Evolutionary conservation across 2,888 invertebrate genomes (phyloP), one percentile per base, ranked within the genome.

Genomic region (Sthenelais limicola): DNA sequence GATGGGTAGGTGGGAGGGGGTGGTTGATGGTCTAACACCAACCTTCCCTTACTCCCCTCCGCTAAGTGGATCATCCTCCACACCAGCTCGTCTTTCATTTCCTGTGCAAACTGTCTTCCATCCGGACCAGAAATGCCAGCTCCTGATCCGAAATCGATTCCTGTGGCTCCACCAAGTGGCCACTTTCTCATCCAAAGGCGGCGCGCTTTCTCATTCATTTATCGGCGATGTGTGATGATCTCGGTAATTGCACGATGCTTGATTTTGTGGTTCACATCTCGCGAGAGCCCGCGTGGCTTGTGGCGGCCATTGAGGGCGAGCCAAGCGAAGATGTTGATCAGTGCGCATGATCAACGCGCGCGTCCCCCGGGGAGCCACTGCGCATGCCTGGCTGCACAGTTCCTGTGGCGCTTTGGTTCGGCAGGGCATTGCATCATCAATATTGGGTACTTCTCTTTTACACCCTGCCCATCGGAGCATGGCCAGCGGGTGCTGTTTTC

Each of bases 271-370:
- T 62, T 62, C 35, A 62, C 21, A 21, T 35, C 38, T 35, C 15
- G 38, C 21, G 38, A 24, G 62, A 43, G 26, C 9, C 33, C 12
- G 9, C 33, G 56, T 35, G 32, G 3, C 4, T 18, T 12, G 21
- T 24, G 24, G 1, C 38, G 38, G 3, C 62, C 62, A 62, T 62
- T 62, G 38, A 18, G 35, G 38, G 62, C 24, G 62, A 62, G 24
- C 62, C 62, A 62, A 62, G 62, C 62, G 62, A n/a, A 18, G 18
- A 5, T 62, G 62, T 62, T 62, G 62, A 62, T 62, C 62, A 62
- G 18, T 43, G 21, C 62, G 62, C 18, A 5, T 62, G 62, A 24
- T 26, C 43, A 43, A n/a, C 26, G 9, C 38, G n/a, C n/a, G n/a
- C n/a, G n/a, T n/a, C n/a, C 43, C 43, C 43, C 43, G 43, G 12